Evolutionary conservation across 2,888 invertebrate genomes (phyloP).

Genomic region (Halocaridina rubra): DNA sequence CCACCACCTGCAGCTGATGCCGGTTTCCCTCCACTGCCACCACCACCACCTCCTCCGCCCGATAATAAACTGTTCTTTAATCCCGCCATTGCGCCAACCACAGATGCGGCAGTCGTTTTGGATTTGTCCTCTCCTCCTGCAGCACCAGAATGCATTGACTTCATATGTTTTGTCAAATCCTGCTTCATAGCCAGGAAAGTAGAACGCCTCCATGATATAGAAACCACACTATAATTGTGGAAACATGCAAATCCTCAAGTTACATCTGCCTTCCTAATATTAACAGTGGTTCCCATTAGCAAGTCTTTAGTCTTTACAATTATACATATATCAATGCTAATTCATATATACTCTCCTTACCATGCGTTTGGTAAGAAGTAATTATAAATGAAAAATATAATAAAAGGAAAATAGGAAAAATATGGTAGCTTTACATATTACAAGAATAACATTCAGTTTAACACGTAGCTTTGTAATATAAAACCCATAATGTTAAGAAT

Average conservation of each 20-base stretch:
- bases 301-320: too few species aligned
- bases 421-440: too few species aligned
- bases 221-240: neutral
- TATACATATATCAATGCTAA: too few species aligned
- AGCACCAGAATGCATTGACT: conserved; percentile 12
- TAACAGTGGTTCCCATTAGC: neutral
- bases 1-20: conserved; percentile 23
- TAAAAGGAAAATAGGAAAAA: too few species aligned
- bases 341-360: too few species aligned
- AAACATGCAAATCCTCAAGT: neutral
- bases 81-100: conserved; percentile 62
- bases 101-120: conserved; percentile 61
- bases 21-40: conserved; percentile 32
- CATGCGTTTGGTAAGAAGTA: too few species aligned
- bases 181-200: neutral
- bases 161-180: neutral
- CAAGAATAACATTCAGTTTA: too few species aligned
- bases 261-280: neutral
- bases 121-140: conserved; percentile 60
- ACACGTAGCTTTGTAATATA: too few species aligned
- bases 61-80: conserved; percentile 51
- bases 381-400: too few species aligned
- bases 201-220: neutral
- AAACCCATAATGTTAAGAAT: too few species aligned
- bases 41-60: conserved; percentile 17